Evolutionary conservation across 2,797 vertebrate genomes (phyloP).

Genomic region (Pangasius larnaudii): DNA sequence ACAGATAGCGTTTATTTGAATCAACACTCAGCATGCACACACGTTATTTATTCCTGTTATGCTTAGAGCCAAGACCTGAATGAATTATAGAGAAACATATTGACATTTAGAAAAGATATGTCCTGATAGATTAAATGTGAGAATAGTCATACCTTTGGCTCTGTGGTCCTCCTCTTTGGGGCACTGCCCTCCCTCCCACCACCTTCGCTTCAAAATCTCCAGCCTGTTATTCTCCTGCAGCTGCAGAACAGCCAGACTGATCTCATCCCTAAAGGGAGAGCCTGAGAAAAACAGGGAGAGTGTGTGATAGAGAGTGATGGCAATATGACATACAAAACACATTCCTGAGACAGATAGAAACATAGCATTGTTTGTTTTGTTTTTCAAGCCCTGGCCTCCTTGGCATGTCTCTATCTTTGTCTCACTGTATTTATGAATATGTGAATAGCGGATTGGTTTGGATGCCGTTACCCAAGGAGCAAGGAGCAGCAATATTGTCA

Average conservation of each 20-base stretch:
- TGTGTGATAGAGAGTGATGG: neutral
- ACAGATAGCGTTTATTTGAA: neutral
- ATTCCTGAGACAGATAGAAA: constrained; percentile 13
- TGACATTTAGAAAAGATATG: neutral
- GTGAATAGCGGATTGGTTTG: neutral
- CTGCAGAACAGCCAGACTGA: constrained; percentile 91
- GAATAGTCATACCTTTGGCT: constrained; percentile 83
- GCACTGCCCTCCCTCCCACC: constrained; percentile 92
- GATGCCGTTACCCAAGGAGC: neutral
- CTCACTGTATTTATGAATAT: neutral
- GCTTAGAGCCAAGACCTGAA: neutral
- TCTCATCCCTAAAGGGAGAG: constrained; percentile 90
- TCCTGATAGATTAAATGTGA: neutral
- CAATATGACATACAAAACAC: neutral
- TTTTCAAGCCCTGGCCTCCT: neutral
- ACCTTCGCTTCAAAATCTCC: constrained; percentile 92
- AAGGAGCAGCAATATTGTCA: constrained; percentile 1
- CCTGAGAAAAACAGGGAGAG: constrained; percentile 66
- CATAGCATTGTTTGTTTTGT: neutral
- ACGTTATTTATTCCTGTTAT: neutral
- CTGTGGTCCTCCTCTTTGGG: constrained; percentile 91
- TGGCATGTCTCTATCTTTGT: constrained; percentile 6
- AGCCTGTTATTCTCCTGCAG: constrained; percentile 92
- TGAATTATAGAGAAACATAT: neutral
- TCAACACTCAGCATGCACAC: neutral